A percentile compares a stretch with the other conserved stretches of the same genome.
phyloP scores from a whole-genome alignment of 2,797 vertebrate genomes.

The Merluccius polli region DNA sequence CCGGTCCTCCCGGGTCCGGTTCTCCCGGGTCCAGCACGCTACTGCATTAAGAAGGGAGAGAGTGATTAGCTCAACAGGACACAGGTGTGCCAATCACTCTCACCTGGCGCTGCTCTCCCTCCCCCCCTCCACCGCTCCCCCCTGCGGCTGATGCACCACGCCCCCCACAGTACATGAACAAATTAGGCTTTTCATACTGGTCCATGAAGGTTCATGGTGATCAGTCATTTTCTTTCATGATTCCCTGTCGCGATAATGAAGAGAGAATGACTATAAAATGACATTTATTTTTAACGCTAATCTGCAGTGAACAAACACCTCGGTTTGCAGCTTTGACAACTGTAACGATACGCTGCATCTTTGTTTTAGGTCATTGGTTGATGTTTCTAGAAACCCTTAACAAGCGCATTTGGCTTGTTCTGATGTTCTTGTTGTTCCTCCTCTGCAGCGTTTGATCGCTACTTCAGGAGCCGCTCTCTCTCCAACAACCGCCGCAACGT shows the following conservation, averaged over 20 bases:
- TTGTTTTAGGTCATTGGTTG: background rate
- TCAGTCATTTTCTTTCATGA: background rate
- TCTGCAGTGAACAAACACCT: background rate
- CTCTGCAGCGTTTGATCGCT: conserved; percentile 86
- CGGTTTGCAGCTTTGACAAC: background rate
- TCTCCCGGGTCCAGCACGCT: too few relatives aligned
- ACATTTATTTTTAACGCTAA: background rate
- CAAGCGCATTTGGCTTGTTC: background rate
- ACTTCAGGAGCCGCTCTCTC: conserved; percentile 93
- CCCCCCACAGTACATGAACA: background rate
- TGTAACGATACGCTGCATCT: background rate
- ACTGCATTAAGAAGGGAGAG: too few relatives aligned
- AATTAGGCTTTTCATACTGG: background rate
- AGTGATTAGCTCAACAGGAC: too few relatives aligned
- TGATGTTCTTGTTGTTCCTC: background rate
- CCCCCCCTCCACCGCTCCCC: too few relatives aligned
- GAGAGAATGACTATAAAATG: background rate
- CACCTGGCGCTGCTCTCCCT: background rate
- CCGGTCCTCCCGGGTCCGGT: too few relatives aligned
- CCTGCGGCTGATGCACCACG: too few relatives aligned
- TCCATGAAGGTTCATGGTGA: background rate
- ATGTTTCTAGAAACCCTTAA: background rate
- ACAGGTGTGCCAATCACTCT: too few relatives aligned
- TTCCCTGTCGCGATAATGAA: background rate
- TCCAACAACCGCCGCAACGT: conserved; percentile 95